These are phyloP conservation scores for Ageneiosus marmoratus DNA, from an alignment of 2,113 vertebrate genomes.

Conservation along the genomic window DNA sequence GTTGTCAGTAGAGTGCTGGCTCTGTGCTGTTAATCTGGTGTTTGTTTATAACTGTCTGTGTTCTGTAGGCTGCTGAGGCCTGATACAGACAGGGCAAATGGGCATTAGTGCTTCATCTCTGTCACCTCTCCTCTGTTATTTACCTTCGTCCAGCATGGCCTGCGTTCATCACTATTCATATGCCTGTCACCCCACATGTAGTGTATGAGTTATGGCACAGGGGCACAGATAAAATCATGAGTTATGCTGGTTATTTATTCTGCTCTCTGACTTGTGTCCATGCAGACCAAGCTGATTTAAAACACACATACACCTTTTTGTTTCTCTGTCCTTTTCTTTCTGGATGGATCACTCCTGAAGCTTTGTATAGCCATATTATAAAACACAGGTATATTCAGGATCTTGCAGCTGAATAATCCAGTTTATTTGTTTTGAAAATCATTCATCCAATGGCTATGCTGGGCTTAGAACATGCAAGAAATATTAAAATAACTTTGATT, in stretches of 20 bases:
- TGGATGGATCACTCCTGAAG: constrained; percentile 8
- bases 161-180: constrained; percentile 39
- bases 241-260: constrained; percentile 47
- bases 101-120: background rate
- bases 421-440: background rate
- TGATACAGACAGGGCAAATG: background rate
- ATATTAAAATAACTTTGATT: background rate
- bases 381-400: background rate
- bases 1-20: background rate
- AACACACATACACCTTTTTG: background rate
- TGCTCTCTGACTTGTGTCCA: constrained; percentile 33
- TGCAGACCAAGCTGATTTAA: constrained; percentile 22
- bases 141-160: constrained; percentile 26
- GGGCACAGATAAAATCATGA: constrained; percentile 35
- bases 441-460: background rate
- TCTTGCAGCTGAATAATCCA: background rate
- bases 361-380: background rate
- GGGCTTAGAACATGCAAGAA: background rate
- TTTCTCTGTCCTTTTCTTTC: background rate
- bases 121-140: constrained; percentile 32
- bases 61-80: background rate
- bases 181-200: constrained; percentile 30
- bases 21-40: background rate
- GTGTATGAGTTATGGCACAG: constrained; percentile 27
- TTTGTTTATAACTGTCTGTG: constrained; percentile 6